Percentiles rank a stretch among this genome's conserved stretches.
Evolutionary conservation across 2,113 vertebrate species (phyloP).

Genomic region (Hucho hucho): DNA sequence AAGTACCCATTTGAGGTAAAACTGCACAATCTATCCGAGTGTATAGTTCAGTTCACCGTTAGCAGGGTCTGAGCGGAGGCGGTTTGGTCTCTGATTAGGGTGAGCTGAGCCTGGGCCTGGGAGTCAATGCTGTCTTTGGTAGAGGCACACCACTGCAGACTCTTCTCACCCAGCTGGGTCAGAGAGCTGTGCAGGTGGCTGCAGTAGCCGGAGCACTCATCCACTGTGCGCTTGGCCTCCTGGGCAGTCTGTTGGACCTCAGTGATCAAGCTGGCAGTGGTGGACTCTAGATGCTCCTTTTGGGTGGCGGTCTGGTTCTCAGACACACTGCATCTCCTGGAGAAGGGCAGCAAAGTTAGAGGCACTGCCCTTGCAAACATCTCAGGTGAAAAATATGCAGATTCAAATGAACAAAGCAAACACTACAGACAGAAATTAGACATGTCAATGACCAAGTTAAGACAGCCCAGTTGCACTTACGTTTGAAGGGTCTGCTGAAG

Average conservation of each 20-base stretch:
- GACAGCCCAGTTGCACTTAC: not conserved
- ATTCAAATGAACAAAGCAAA: too few species aligned
- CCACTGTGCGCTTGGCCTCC: conserved; percentile 67
- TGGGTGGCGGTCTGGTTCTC: conserved; percentile 63
- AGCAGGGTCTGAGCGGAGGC: conserved; percentile 67
- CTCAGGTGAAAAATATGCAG: too few species aligned
- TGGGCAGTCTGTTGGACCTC: conserved; percentile 67
- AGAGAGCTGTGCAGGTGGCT: conserved; percentile 68
- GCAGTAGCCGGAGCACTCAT: conserved; percentile 71
- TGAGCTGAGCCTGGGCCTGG: conserved; percentile 68
- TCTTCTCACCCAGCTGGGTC: conserved; percentile 66
- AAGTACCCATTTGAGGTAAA: too few species aligned
- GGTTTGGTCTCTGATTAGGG: conserved; percentile 55
- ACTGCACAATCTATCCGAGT: not conserved
- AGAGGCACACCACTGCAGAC: conserved; percentile 66
- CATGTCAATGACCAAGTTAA: too few species aligned
- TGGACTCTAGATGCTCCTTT: conserved; percentile 62
- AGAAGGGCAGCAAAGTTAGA: not conserved
- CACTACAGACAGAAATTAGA: too few species aligned
- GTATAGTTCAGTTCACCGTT: conserved; percentile 74
- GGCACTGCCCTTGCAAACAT: too few species aligned
- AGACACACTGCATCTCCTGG: conserved; percentile 75
- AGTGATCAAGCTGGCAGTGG: conserved; percentile 71
- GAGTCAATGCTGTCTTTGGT: conserved; percentile 42
- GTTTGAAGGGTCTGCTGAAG: conserved; percentile 68